Base-by-base conservation (phyloP, 2,113 vertebrate species). In the Steatornis caripensis region DNA sequence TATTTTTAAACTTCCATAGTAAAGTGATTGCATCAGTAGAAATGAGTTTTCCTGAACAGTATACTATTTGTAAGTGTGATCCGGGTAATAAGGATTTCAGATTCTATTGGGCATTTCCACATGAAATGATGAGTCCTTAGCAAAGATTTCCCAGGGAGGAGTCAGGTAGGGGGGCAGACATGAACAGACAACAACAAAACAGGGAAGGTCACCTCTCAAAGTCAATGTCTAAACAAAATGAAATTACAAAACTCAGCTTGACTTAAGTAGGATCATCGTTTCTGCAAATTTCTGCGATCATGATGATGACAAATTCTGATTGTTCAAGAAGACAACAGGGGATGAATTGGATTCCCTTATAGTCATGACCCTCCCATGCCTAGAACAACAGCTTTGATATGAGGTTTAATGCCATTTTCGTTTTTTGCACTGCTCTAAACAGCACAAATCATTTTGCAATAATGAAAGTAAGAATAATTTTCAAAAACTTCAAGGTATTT, bases 1-100 rank as follows among this genome's bases (percentile, higher is more conserved):
- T 92, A 74, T 95, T 96, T 96, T 95, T 92, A 84, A 91, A 91
- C 16, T 92, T 95, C 48, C 30, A 53, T 60, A 12, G 14, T 65
- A 48, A 96, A 90, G 48, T 89, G 83, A 93, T 76, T 89, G 79
- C 43, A 88, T 68, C 30, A 78, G 75, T 68, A 94, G 69, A 96
- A 96, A 95, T 89, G 15, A 89, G 65, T 29, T 93, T 80, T 89
- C 55, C 48, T 70, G 30, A 88, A 62, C 24, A 58, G 26, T 8
- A 12, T 27, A 15, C 43, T 87, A 29, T 18, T 71, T 13, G 12
- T 14, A 93, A 86, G 58, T 29, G 32, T 70, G 60, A 69, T 51
- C 27, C 68, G 27, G 39, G 36, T 58, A 72, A 75, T 41, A 55
- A 64, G 48, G 16, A 80, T 54, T 93, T 80, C 68, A 62, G n/a